Evolutionary conservation across 2,113 vertebrate genomes (phyloP).

Genomic region (Nothocercus nigrocapillus): DNA sequence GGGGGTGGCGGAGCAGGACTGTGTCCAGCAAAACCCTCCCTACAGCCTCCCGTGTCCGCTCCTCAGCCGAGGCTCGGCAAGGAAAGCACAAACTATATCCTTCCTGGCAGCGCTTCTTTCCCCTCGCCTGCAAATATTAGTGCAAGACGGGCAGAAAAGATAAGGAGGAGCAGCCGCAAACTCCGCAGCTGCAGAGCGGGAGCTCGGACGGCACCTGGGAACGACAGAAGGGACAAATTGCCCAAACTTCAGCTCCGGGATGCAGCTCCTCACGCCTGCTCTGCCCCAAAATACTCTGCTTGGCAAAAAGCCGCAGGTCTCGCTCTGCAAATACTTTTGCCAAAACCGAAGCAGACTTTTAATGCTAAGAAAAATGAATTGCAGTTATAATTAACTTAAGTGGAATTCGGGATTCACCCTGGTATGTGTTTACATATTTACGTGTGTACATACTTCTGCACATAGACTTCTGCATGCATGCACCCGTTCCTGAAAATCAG

Average conservation of each 20-base stretch:
- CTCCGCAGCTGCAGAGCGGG: not conserved
- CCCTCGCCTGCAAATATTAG: too few species aligned
- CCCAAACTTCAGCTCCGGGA: not conserved
- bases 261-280: not conserved
- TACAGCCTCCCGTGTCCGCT: not conserved
- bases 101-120: rapidly evolving
- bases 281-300: not conserved
- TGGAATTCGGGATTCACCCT: not conserved
- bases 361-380: not conserved
- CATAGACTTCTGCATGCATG: not conserved
- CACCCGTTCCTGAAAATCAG: not conserved
- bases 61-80: not conserved
- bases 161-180: not conserved
- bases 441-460: not conserved
- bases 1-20: not conserved
- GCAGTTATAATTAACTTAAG: not conserved
- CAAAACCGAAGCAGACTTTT: not conserved
- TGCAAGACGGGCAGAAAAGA: not conserved
- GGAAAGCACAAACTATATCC: not conserved
- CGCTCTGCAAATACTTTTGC: not conserved
- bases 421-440: not conserved
- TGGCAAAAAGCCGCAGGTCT: not conserved
- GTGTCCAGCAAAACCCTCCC: not conserved
- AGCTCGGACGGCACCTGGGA: not conserved
- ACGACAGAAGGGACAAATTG: not conserved